These are phyloP conservation scores for Nomada lathburiana DNA, from an alignment of 2,888 invertebrate species.

Conservation along the genomic window DNA sequence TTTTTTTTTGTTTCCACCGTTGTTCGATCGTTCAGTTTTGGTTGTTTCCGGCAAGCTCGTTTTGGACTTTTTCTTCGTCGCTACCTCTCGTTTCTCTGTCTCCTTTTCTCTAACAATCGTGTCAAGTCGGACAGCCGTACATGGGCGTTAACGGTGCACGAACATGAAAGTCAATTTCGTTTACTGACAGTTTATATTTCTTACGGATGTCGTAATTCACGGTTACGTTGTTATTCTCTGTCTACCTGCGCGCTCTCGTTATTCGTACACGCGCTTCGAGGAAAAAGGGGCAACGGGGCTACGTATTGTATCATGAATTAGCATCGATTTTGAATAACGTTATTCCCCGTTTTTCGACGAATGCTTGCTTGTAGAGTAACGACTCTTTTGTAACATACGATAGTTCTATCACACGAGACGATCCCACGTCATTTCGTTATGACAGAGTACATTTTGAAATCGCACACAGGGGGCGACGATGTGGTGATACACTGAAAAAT, in stretches of 20 bases:
- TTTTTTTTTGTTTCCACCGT: background rate
- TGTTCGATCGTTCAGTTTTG: background rate
- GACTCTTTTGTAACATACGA: constrained; percentile 53
- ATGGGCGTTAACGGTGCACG: constrained; percentile 11
- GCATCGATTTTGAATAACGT: constrained; percentile 1
- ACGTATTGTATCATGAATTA: background rate
- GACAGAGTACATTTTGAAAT: background rate
- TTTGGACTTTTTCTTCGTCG: constrained; percentile 17
- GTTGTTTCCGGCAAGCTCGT: constrained; percentile 18
- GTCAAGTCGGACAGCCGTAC: constrained; percentile 1
- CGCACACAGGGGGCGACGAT: constrained; percentile 6
- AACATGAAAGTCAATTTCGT: constrained; percentile 24
- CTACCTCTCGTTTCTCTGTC: constrained; percentile 33
- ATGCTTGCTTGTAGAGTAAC: constrained; percentile 42
- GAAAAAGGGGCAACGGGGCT: background rate
- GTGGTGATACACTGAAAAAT: background rate
- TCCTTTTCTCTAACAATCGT: constrained; percentile 26
- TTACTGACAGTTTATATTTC: constrained; percentile 18
- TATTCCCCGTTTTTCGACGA: background rate
- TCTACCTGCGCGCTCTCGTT: constrained; percentile 12
- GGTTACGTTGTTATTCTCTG: constrained; percentile 17
- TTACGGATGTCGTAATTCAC: constrained; percentile 35
- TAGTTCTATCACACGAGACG: constrained; percentile 12
- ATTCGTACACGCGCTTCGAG: constrained; percentile 13
- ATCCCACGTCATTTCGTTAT: background rate